Conservation (phyloP, 2,113 vertebrate species). For the Equus quagga region DNA sequence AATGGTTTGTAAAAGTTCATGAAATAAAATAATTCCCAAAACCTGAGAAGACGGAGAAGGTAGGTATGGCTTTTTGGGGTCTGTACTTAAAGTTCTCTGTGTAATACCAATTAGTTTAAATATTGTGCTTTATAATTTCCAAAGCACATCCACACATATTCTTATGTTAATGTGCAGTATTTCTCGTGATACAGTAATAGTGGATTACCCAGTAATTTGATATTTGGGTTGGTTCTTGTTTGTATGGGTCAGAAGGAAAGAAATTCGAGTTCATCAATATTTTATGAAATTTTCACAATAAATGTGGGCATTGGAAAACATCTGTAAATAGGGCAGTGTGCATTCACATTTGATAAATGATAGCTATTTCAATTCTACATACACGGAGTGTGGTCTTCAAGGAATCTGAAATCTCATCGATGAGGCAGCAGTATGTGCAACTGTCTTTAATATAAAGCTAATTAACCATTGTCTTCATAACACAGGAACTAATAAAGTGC, state of each 20-base stretch:
- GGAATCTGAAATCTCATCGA: no score
- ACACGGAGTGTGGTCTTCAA: background rate
- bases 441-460: background rate
- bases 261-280: background rate
- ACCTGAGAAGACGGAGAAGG: background rate
- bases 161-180: background rate
- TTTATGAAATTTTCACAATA: background rate
- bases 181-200: background rate
- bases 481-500: background rate
- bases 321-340: background rate
- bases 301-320: background rate
- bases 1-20: background rate
- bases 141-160: background rate
- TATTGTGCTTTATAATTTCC: background rate
- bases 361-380: background rate
- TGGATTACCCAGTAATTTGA: background rate
- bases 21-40: background rate
- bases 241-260: background rate
- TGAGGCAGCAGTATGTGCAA: rapidly evolving
- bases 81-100: background rate
- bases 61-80: background rate
- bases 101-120: background rate
- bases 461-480: background rate
- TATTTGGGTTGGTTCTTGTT: background rate
- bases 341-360: background rate